Conservation (phyloP, 1,140 invertebrate genomes). For the Oncopeltus fasciatus region DNA sequence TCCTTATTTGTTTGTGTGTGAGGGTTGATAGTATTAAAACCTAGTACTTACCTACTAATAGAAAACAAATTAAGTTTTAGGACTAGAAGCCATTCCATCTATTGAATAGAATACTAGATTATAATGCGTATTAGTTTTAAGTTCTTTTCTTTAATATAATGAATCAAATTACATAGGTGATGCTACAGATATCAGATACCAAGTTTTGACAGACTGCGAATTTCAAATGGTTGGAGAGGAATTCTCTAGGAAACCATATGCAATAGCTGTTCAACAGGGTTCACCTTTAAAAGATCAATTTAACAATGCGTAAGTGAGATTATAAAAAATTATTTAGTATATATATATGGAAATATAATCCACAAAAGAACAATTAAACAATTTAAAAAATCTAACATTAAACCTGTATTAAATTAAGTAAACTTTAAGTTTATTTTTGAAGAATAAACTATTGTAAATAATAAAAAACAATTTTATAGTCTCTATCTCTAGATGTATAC, state of each 20-base stretch:
- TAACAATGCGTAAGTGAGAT: slow-evolving; percentile 74
- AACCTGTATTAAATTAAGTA: no score
- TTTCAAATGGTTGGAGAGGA: slow-evolving; percentile 83
- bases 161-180: slow-evolving; percentile 43
- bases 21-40: no score
- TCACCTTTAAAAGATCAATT: slow-evolving; percentile 83
- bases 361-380: no score
- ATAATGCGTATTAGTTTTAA: background rate
- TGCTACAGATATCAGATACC: slow-evolving; percentile 82
- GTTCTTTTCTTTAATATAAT: background rate
- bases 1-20: no score
- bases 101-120: background rate
- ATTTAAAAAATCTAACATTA: no score
- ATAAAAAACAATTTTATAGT: no score
- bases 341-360: no score
- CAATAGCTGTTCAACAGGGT: slow-evolving; percentile 89
- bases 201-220: slow-evolving; percentile 75
- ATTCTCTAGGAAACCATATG: slow-evolving; percentile 92
- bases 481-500: no score
- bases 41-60: background rate
- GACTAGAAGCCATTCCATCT: no score
- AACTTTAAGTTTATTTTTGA: no score
- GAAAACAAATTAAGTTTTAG: background rate
- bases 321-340: no score
- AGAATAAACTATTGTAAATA: no score